Conservation (phyloP, 2,797 vertebrate species). For the Odontamblyopus lacepedii region DNA sequence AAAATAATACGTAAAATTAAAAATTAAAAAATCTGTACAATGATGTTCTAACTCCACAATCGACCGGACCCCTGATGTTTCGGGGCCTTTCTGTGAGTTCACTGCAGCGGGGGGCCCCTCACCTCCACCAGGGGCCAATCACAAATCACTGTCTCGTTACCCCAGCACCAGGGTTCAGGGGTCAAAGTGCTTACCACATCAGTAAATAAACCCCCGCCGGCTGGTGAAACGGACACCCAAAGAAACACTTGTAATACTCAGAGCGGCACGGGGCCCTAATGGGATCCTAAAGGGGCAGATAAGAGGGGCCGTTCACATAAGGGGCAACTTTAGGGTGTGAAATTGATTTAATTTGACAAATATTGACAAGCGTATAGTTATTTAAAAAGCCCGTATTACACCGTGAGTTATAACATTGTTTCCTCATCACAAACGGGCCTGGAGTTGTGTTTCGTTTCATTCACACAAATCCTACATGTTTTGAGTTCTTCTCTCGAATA, state of each 20-base stretch:
- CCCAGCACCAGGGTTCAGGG: slow-evolving; percentile 30
- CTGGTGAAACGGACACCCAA: slow-evolving; percentile 4
- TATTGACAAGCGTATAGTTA: too few species aligned
- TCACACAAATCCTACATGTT: too few species aligned
- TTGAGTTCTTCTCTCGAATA: too few species aligned
- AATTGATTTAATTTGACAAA: background rate
- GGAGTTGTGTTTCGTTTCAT: too few species aligned
- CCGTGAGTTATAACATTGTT: too few species aligned
- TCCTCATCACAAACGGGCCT: too few species aligned
- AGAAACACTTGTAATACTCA: slow-evolving; percentile 10
- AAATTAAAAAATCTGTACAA: too few species aligned
- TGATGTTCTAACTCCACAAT: too few species aligned
- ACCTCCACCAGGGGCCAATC: slow-evolving; percentile 6
- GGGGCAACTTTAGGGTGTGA: background rate
- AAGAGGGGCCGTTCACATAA: background rate
- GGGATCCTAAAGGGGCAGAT: background rate
- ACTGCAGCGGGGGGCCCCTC: slow-evolving; percentile 28
- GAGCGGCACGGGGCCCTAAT: background rate
- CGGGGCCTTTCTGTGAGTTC: slow-evolving; percentile 27
- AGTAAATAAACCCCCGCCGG: slow-evolving; percentile 17
- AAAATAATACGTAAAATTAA: too few species aligned
- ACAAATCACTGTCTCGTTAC: slow-evolving; percentile 33
- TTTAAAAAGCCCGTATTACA: too few species aligned
- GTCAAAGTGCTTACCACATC: slow-evolving; percentile 41
- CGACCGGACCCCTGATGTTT: slow-evolving; percentile 1